phyloP scores from a whole-genome alignment of 2,888 invertebrate genomes.

The Scrobipalpa atriplicella region DNA sequence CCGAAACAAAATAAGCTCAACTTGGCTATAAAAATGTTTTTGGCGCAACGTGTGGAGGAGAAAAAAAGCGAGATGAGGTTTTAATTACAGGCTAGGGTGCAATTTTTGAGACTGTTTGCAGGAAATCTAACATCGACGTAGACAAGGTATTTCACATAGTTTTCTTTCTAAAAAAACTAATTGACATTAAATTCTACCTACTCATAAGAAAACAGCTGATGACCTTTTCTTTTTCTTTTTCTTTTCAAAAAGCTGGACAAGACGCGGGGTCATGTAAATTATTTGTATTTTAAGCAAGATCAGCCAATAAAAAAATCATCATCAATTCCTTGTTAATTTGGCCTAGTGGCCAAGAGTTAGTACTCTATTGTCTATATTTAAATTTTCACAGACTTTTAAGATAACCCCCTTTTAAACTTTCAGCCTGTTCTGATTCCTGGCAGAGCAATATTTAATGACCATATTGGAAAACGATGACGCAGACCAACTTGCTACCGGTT shows the following conservation, averaged over 20 bases:
- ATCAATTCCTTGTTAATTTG: no score
- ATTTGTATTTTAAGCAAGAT: no score
- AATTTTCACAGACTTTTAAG: neutral
- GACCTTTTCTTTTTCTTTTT: no score
- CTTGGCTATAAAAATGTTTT: slow-evolving; percentile 63
- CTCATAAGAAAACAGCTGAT: no score
- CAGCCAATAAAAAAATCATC: no score
- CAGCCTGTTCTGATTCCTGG: neutral
- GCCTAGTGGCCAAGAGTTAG: no score
- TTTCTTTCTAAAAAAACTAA: no score
- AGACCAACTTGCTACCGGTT: neutral
- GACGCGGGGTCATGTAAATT: no score
- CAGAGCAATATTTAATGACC: slow-evolving; percentile 20
- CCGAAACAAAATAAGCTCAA: slow-evolving; percentile 65
- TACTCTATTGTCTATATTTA: no score
- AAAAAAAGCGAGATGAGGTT: slow-evolving; percentile 43
- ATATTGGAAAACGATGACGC: slow-evolving; percentile 19
- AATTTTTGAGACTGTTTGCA: slow-evolving; percentile 6
- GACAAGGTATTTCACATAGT: no score
- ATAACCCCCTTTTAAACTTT: neutral
- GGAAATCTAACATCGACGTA: neutral
- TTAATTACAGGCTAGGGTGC: slow-evolving; percentile 37
- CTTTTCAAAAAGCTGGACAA: no score
- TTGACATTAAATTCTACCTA: no score
- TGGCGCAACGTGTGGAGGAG: slow-evolving; percentile 48